Evolutionary conservation across 2,797 vertebrate genomes (phyloP).

Genomic region (Sternarchorhynchus goeldii): DNA sequence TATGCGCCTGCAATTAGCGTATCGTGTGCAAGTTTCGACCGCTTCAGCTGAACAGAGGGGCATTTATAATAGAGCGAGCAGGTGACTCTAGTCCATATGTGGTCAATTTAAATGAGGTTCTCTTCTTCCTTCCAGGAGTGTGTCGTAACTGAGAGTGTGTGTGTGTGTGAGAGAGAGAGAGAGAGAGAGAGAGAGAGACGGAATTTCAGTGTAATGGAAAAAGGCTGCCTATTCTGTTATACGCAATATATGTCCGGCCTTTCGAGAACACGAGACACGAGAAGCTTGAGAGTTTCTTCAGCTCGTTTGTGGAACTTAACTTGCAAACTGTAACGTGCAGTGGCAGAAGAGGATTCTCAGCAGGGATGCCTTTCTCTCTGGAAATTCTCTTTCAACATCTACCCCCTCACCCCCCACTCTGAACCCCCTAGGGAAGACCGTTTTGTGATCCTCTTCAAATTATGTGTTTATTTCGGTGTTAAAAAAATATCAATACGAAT

Average conservation of each 20-base stretch:
- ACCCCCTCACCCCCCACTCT: too few species aligned
- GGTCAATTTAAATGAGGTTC: conserved; percentile 23
- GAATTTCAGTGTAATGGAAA: not conserved
- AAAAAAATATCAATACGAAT: not conserved
- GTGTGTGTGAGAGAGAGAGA: not conserved
- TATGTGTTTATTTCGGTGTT: conserved; percentile 10
- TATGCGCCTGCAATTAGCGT: conserved; percentile 65
- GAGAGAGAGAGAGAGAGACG: not conserved
- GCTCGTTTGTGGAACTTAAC: conserved; percentile 2
- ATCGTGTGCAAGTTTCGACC: conserved; percentile 65
- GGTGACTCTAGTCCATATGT: not conserved
- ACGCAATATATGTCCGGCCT: not conserved
- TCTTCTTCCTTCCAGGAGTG: not conserved
- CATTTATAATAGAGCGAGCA: not conserved
- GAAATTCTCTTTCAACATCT: not conserved
- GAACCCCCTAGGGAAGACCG: not conserved
- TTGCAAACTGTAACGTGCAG: not conserved
- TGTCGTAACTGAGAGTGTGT: not conserved
- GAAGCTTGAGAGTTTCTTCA: not conserved
- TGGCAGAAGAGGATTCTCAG: not conserved
- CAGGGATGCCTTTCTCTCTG: not conserved
- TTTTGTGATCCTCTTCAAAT: not conserved
- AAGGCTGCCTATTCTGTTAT: not conserved
- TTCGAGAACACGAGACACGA: not conserved
- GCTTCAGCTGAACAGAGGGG: conserved; percentile 9